Evolutionary conservation across 2,797 vertebrate genomes (phyloP), one percentile per base, ranked within the genome.

Genomic region (Crypturellus tataupa): DNA sequence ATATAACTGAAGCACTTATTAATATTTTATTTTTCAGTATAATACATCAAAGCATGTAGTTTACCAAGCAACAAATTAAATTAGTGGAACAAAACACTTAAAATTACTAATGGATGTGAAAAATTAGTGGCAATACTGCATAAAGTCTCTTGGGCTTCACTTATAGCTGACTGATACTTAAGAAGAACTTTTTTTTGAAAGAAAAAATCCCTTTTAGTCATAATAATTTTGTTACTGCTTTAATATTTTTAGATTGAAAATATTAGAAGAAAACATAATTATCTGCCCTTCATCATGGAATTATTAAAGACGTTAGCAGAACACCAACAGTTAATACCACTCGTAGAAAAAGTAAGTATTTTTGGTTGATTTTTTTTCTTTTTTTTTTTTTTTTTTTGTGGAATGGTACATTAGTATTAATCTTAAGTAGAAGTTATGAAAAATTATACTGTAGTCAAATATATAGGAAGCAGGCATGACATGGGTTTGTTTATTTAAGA

Each of bases 201-300:
- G 29, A 3, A 63, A 63, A 58, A 53, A 44, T 5, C 4, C 9
- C 6, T 2, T 59, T 92, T 29, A 71, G 12, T 18, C 21, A 5
- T 42, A 73, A 44, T 83, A 73, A 76, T 80, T 55, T 31, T 67
- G 6, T 49, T 81, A 39, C 83, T 78, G 11, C 27, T 80, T 80
- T 72, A 25, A 39, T 94, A 23, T 89, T 96, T 98, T 94, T 92
- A 99, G 99, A 97, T 99, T 84, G 99, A 99, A 98, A 99, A 99
- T 96, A 99, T 99, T 95, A 98, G 99, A 98, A 98, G 99, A 97
- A 99, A 99, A 97, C 99, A 99, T 98, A 99, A 99, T 96, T 99
- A 99, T 95, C 97, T 99, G 92, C 99, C 99, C 78, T 99, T 99
- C 95, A 99, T 99, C 94, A 99, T 99, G 99, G 99, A 99, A 98